These are phyloP conservation scores for Regulus satrapa DNA, from an alignment of 2,113 vertebrate genomes.

Conservation along the genomic window DNA sequence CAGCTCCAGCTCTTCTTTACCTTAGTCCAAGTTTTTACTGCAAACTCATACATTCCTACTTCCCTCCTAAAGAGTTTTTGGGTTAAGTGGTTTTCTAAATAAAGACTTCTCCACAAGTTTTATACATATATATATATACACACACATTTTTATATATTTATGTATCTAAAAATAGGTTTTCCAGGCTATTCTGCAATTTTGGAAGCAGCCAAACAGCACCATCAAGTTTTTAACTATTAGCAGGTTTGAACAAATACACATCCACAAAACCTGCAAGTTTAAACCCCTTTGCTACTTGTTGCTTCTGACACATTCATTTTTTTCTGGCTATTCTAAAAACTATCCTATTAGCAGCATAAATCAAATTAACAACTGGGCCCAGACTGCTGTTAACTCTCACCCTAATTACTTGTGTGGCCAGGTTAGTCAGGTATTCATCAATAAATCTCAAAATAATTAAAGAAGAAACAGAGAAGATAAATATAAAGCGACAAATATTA, in stretches of 20 bases:
- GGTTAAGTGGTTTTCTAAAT: background rate
- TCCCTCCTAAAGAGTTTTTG: background rate
- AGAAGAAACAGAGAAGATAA: background rate
- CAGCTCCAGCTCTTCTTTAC: background rate
- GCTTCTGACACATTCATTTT: background rate
- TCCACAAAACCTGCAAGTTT: background rate
- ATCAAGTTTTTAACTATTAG: background rate
- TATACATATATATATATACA: background rate
- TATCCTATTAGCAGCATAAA: background rate
- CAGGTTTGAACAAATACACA: background rate
- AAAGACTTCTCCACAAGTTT: background rate
- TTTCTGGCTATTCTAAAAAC: background rate
- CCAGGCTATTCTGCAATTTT: background rate
- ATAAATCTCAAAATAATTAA: background rate
- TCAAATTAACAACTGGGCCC: background rate
- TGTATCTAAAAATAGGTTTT: background rate
- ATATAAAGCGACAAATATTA: background rate
- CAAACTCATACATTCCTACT: background rate
- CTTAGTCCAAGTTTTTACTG: background rate
- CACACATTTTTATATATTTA: background rate
- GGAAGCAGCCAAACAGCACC: background rate
- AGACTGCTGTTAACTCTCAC: background rate
- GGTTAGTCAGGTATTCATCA: background rate
- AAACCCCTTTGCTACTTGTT: background rate
- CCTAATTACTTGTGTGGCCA: background rate